phyloP scores from a whole-genome alignment of 2,797 vertebrate species.

The Scomberomorus guttatus region DNA sequence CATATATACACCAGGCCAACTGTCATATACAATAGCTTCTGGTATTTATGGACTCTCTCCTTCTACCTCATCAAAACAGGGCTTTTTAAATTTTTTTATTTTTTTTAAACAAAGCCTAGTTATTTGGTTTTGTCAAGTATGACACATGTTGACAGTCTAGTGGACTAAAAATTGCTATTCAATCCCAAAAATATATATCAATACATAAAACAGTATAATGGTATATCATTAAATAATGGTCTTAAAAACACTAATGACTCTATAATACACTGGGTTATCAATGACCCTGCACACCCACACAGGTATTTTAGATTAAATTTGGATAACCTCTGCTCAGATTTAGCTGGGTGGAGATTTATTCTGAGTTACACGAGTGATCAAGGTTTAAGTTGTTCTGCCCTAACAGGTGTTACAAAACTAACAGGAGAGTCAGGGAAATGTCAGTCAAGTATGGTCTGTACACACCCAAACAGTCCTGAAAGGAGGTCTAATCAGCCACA shows the following conservation, averaged over 20 bases:
- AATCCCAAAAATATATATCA: background rate
- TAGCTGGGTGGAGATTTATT: slow-evolving; percentile 22
- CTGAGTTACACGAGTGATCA: slow-evolving; percentile 14
- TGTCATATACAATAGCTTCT: background rate
- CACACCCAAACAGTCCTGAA: slow-evolving; percentile 8
- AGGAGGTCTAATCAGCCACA: slow-evolving; percentile 25
- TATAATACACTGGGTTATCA: background rate
- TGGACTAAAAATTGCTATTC: too few species aligned
- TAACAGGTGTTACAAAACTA: slow-evolving; percentile 40
- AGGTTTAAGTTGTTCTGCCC: background rate
- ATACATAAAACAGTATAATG: background rate
- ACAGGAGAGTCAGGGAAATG: slow-evolving; percentile 21
- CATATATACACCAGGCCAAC: background rate
- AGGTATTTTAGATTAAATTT: slow-evolving; percentile 5
- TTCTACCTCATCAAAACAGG: background rate
- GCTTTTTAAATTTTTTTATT: background rate
- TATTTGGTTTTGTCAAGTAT: background rate
- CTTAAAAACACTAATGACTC: background rate
- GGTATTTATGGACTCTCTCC: background rate
- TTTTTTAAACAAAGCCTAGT: background rate
- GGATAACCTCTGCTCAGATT: slow-evolving; percentile 5
- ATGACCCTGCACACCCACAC: background rate
- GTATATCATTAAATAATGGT: background rate
- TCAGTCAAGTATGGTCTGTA: background rate
- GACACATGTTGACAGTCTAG: background rate